Evolutionary conservation across 2,888 invertebrate species (phyloP), one percentile per base, ranked within the genome.

Genomic region (Acronicta alni): DNA sequence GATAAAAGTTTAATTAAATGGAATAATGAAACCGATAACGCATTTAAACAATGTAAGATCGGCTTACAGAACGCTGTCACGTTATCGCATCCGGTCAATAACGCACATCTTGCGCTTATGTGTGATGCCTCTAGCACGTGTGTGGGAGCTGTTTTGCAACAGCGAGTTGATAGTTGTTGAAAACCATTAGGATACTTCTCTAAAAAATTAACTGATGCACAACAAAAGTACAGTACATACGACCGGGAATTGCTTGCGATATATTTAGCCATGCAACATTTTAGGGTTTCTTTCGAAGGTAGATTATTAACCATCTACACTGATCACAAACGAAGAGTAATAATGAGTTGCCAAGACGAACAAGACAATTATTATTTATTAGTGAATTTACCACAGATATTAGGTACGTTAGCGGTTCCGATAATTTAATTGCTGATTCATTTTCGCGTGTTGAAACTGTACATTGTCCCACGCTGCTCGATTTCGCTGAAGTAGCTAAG

Each of bases 1-100:
- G 55, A 63, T 14, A 57, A 58, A 20, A 20, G 42, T 4, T 12
- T 15, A 9, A 61, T 62, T 15, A 0, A 0, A 8, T 62, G 53
- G 62, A 45, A 16, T 5, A 44, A 52, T 7, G 15, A 18, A 4
- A 39, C 49, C 6, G 42, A 46, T 8, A 10, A 12, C 8, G 53
- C 57, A 7, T 65, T 61, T 26, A 23, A 42, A 4, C 23, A 64
- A 14, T 59, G 53, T 18, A 60, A 57, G 20, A 17, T 9, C 3
- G 23, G 32, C 23, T 39, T 57, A 46, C 26, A 53, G 45, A 12
- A 26, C 7, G 52, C 49, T 7, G 35, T 38, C 10, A 44, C 41
- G 8, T 41, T 65, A n/a, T 60, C 20, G 1, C 45, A 57, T 32
- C 60, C 60, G 18, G 16, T 41, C 3, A 14, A 8, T 3, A 35